A percentile compares a stretch with the other conserved stretches of the same genome.
Evolutionary conservation across 2,888 invertebrate species (phyloP).

Genomic region (Amphiduros pacificus): DNA sequence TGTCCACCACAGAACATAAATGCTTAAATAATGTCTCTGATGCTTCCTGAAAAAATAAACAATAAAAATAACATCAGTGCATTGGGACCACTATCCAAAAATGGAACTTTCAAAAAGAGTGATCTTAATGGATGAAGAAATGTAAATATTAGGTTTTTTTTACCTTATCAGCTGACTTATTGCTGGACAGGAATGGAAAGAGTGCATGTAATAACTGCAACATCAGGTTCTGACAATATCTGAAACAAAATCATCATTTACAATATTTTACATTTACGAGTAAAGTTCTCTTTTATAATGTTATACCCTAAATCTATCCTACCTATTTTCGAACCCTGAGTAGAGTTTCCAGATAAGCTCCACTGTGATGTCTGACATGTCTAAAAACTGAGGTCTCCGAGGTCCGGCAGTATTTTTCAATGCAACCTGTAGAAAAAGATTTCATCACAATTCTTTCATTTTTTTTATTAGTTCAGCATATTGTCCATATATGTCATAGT

Average conservation of each 20-base stretch:
- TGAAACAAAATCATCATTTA: conserved; percentile 19
- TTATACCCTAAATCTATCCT: too few relatives aligned
- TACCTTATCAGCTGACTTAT: too few relatives aligned
- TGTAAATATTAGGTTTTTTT: background rate
- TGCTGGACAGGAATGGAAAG: conserved; percentile 41
- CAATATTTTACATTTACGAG: background rate
- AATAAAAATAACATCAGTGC: background rate
- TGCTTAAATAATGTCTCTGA: conserved; percentile 47
- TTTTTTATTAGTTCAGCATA: too few relatives aligned
- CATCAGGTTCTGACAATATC: conserved; percentile 36
- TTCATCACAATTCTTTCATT: too few relatives aligned
- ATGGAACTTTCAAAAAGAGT: too few relatives aligned
- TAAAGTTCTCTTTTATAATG: background rate
- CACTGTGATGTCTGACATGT: conserved; percentile 42
- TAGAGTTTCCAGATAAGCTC: conserved; percentile 46
- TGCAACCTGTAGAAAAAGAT: too few relatives aligned
- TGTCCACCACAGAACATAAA: conserved; percentile 40
- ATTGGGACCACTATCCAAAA: conserved; percentile 41
- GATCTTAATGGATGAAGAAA: background rate
- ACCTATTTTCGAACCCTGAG: conserved; percentile 37
- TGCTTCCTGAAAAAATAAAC: conserved; percentile 31
- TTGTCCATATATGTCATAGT: background rate
- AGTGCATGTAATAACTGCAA: conserved; percentile 49
- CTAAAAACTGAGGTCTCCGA: conserved; percentile 30
- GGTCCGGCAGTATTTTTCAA: too few relatives aligned